A percentile compares a stretch with the other conserved stretches of the same genome.
These are phyloP conservation scores for Manis crassicaudata DNA, from an alignment of 2,797 vertebrate species.

Conservation along the genomic window DNA sequence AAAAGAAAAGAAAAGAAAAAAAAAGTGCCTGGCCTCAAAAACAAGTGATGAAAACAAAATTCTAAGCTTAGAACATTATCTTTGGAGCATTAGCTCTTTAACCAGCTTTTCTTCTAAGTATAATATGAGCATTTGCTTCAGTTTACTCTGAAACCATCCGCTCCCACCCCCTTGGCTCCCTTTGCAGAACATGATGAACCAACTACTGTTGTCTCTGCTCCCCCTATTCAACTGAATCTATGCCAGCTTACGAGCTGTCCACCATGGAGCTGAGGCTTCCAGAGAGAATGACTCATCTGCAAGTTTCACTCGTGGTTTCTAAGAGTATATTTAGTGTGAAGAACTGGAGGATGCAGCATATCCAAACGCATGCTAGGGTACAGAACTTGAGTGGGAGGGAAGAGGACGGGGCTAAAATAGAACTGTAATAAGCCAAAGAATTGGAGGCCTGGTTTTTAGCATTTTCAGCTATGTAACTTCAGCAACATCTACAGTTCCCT, in stretches of 20 bases:
- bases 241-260: slow-evolving; percentile 25
- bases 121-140: slow-evolving; percentile 62
- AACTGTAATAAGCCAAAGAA: slow-evolving; percentile 63
- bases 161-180: background rate
- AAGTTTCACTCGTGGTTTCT: slow-evolving; percentile 53
- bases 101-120: slow-evolving; percentile 66
- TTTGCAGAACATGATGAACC: slow-evolving; percentile 54
- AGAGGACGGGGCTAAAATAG: slow-evolving; percentile 72
- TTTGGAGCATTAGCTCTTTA: slow-evolving; percentile 69
- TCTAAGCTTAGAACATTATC: slow-evolving; percentile 63
- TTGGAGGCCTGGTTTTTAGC: slow-evolving; percentile 36
- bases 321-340: slow-evolving; percentile 68
- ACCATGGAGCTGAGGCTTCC: slow-evolving; percentile 1
- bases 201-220: background rate
- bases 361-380: slow-evolving; percentile 69
- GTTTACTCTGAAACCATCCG: slow-evolving; percentile 39
- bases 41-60: slow-evolving; percentile 69
- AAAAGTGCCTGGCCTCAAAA: slow-evolving; percentile 27
- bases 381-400: slow-evolving; percentile 75
- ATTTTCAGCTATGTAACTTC: slow-evolving; percentile 76
- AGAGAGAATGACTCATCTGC: slow-evolving; percentile 39
- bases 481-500: slow-evolving; percentile 85
- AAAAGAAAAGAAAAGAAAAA: background rate
- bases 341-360: slow-evolving; percentile 52
- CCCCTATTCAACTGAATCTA: slow-evolving; percentile 44